Conservation (phyloP, 2,888 invertebrate genomes). For the Drosophila fulvimacula region DNA sequence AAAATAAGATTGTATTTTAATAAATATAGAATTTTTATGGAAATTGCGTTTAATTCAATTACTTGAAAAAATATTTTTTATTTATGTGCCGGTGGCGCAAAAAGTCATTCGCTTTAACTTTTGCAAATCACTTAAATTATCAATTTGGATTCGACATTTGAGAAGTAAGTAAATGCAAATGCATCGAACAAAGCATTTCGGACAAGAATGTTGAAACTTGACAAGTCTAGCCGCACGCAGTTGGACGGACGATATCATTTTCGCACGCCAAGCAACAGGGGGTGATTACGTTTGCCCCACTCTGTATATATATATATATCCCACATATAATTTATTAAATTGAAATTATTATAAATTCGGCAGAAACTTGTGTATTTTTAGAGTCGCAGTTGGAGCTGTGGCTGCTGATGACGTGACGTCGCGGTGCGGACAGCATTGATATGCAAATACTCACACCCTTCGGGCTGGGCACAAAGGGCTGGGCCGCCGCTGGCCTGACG, state of each 20-base stretch:
- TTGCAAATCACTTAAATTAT: too few species aligned
- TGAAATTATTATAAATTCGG: background rate
- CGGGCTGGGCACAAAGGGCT: constrained; percentile 32
- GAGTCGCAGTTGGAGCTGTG: background rate
- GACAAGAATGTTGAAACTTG: too few species aligned
- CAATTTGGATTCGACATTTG: too few species aligned
- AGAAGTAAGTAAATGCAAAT: too few species aligned
- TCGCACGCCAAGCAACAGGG: too few species aligned
- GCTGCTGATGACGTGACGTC: background rate
- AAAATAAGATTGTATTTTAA: background rate
- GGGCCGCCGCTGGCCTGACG: constrained; percentile 7
- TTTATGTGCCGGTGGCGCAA: too few species aligned
- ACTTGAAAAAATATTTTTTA: background rate
- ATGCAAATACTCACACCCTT: constrained; percentile 75
- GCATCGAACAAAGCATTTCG: too few species aligned
- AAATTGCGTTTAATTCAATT: background rate
- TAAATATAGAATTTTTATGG: background rate
- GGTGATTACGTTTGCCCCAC: too few species aligned
- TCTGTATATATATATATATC: background rate
- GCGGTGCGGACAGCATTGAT: constrained; percentile 39
- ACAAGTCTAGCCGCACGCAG: too few species aligned
- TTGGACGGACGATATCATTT: too few species aligned
- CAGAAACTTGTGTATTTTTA: background rate
- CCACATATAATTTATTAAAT: background rate
- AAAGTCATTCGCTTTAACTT: too few species aligned